Evolutionary conservation across 1,140 invertebrate genomes (phyloP).

Genomic region (Sitobion miscanthi): DNA sequence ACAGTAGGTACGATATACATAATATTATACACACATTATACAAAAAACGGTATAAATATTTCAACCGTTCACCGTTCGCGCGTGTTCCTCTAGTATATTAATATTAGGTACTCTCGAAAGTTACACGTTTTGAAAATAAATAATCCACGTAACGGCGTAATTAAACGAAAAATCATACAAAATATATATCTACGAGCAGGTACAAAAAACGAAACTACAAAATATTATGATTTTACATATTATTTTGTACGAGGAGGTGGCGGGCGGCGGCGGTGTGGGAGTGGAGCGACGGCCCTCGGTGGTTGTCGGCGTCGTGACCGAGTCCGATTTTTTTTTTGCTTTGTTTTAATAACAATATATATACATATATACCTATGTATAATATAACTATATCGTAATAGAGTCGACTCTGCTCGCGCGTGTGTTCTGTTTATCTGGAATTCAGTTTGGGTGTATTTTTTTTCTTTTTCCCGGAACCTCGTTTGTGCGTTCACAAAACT

Average conservation of each 20-base stretch:
- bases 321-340: background rate
- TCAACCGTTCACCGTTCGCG: background rate
- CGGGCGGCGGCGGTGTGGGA: no score
- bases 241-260: background rate
- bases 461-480: conserved; percentile 11
- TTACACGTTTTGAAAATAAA: background rate
- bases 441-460: conserved; percentile 23
- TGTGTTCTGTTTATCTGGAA: conserved; percentile 26
- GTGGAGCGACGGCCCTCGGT: background rate
- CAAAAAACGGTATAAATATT: background rate
- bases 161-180: background rate
- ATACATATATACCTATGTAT: background rate
- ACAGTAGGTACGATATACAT: background rate
- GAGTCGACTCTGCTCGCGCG: background rate
- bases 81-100: background rate
- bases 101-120: background rate
- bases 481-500: no score
- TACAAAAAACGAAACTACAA: background rate
- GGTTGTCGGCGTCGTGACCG: background rate
- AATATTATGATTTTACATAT: background rate
- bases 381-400: background rate
- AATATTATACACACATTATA: background rate
- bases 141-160: background rate
- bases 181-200: no score
- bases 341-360: background rate